Evolutionary conservation across 2,797 vertebrate species (phyloP).

Genomic region (Allobates femoralis): DNA sequence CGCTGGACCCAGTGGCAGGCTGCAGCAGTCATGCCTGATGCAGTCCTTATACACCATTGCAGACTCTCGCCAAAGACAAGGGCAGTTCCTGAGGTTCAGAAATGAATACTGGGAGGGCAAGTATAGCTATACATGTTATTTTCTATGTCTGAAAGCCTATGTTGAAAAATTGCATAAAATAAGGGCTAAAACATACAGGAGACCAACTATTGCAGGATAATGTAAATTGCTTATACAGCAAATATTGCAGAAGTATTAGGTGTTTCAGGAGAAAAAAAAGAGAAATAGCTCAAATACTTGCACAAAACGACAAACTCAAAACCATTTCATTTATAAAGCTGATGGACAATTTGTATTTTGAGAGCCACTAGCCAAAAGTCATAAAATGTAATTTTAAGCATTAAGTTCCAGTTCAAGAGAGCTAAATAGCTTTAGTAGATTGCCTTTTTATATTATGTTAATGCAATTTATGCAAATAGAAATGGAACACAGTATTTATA

Average conservation of each 20-base stretch:
- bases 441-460: slow-evolving; percentile 65
- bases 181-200: not conserved
- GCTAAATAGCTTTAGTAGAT: slow-evolving; percentile 64
- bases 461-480: slow-evolving; percentile 64
- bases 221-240: not conserved
- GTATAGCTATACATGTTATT: too few species aligned
- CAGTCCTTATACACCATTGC: too few species aligned
- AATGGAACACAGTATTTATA: slow-evolving; percentile 63
- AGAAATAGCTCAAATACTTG: slow-evolving; percentile 47
- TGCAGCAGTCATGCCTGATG: too few species aligned
- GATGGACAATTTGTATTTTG: slow-evolving; percentile 63
- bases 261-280: slow-evolving; percentile 28
- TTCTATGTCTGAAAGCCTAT: too few species aligned
- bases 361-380: slow-evolving; percentile 63
- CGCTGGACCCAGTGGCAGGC: too few species aligned
- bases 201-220: not conserved
- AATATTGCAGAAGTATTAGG: not conserved
- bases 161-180: not conserved
- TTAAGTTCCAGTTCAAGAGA: slow-evolving; percentile 64
- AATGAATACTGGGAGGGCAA: too few species aligned
- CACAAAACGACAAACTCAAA: slow-evolving; percentile 55
- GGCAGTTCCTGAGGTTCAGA: too few species aligned
- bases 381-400: slow-evolving; percentile 65
- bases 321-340: slow-evolving; percentile 61
- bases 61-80: too few species aligned